These are phyloP conservation scores for Macrostomum lignano DNA, from an alignment of 1,140 invertebrate genomes.

Conservation along the genomic window DNA sequence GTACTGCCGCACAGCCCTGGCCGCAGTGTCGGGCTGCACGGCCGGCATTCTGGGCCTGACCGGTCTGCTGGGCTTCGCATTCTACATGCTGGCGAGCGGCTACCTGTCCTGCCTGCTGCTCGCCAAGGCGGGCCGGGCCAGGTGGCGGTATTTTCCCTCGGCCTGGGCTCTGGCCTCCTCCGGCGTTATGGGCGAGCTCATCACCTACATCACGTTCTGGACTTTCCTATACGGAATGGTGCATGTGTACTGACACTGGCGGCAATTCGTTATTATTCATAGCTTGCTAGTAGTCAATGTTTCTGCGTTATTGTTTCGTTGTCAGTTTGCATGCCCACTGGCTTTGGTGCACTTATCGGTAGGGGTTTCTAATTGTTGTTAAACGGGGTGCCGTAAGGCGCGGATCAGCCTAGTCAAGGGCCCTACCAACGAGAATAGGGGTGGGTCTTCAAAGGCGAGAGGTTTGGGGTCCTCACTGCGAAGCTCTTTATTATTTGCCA, in stretches of 20 bases:
- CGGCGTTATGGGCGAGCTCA: conserved; percentile 19
- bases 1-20: conserved; percentile 2
- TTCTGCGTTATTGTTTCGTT: no score
- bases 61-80: conserved; percentile 3
- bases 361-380: no score
- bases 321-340: no score
- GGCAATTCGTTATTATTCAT: no score
- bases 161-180: conserved; percentile 8
- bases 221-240: conserved; percentile 27
- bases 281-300: no score
- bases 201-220: conserved; percentile 27
- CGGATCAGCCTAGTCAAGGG: no score
- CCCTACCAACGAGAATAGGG: no score
- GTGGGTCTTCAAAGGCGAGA: no score
- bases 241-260: conserved; percentile 26
- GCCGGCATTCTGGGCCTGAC: conserved; percentile 5
- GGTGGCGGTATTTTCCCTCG: conserved; percentile 6
- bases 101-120: conserved; percentile 3
- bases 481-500: no score
- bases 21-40: conserved; percentile 2
- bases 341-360: no score
- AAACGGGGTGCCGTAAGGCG: no score
- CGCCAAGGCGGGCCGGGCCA: conserved; percentile 4
- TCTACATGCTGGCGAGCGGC: not conserved
- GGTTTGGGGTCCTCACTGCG: no score